A percentile compares a stretch with the other conserved stretches of the same genome.
Conservation (phyloP, 2,888 invertebrate species). For the Drosophila hamatofila region DNA sequence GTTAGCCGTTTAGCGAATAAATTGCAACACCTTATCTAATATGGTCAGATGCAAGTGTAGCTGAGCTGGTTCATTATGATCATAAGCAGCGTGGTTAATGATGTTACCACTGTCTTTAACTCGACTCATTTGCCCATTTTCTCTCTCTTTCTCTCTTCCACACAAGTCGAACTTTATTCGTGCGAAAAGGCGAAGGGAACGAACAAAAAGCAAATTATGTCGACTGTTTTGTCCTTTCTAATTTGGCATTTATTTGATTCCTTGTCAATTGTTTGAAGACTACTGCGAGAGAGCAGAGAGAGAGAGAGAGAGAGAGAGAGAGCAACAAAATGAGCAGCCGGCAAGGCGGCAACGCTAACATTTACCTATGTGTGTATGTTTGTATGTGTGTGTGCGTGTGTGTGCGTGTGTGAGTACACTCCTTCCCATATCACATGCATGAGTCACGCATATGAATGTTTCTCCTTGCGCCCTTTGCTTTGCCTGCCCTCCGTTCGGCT, state of each 20-base stretch:
- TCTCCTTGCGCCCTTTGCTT: constrained; percentile 37
- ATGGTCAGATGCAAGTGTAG: not conserved
- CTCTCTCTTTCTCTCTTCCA: not conserved
- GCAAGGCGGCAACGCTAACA: constrained; percentile 15
- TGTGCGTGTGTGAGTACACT: constrained; percentile 10
- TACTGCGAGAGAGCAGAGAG: constrained; percentile 22
- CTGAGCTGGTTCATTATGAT: not conserved
- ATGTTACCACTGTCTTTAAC: not conserved
- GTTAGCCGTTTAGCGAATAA: not conserved
- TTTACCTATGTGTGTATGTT: constrained; percentile 6
- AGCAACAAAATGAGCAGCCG: constrained; percentile 27
- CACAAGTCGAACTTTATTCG: not conserved
- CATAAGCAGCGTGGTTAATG: not conserved
- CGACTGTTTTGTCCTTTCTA: not conserved
- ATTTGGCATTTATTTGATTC: constrained; percentile 24
- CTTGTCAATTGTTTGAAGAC: constrained; percentile 11
- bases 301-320: not conserved
- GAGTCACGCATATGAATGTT: constrained; percentile 71
- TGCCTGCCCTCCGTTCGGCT: constrained; percentile 12
- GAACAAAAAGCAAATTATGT: not conserved
- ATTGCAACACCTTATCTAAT: not conserved
- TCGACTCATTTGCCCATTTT: not conserved
- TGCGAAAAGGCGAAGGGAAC: not conserved
- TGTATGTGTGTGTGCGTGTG: constrained; percentile 10
- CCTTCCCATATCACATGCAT: constrained; percentile 37